phyloP scores from a whole-genome alignment of 2,113 vertebrate genomes.

The Gallinago jamesoni region DNA sequence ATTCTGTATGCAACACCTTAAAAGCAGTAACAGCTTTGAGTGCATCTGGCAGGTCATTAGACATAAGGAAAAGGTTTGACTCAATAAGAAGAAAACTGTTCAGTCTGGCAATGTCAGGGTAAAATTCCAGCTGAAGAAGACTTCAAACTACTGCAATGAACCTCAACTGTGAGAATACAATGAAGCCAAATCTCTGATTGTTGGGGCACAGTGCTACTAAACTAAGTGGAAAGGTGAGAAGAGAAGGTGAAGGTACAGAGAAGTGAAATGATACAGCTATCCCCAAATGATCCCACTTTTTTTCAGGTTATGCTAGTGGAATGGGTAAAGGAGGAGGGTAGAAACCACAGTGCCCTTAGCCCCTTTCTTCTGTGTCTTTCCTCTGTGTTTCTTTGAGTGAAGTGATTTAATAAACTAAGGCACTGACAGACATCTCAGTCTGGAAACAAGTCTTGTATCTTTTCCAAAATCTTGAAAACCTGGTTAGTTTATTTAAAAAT shows the following conservation, averaged over 20 bases:
- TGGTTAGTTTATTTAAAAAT: neutral
- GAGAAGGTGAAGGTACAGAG: neutral
- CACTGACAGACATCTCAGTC: neutral
- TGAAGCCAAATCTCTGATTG: neutral
- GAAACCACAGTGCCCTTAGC: neutral
- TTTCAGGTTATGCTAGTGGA: neutral
- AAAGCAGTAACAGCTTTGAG: neutral
- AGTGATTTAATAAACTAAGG: neutral
- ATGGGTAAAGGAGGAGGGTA: neutral
- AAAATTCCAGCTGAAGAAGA: neutral
- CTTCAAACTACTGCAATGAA: neutral
- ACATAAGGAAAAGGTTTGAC: neutral
- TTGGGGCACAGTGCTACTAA: neutral
- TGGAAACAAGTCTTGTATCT: neutral
- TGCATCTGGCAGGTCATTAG: neutral
- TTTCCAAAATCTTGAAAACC: neutral
- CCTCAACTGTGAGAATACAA: neutral
- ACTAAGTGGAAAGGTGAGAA: neutral
- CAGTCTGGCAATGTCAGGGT: neutral
- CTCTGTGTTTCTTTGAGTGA: neutral
- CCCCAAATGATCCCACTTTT: neutral
- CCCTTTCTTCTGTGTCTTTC: neutral
- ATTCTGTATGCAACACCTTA: neutral
- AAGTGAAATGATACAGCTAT: neutral
- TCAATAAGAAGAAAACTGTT: neutral